Percentiles rank a stretch among this genome's conserved stretches.
Evolutionary conservation across 2,888 invertebrate species (phyloP).

Genomic region (Acronicta alni): DNA sequence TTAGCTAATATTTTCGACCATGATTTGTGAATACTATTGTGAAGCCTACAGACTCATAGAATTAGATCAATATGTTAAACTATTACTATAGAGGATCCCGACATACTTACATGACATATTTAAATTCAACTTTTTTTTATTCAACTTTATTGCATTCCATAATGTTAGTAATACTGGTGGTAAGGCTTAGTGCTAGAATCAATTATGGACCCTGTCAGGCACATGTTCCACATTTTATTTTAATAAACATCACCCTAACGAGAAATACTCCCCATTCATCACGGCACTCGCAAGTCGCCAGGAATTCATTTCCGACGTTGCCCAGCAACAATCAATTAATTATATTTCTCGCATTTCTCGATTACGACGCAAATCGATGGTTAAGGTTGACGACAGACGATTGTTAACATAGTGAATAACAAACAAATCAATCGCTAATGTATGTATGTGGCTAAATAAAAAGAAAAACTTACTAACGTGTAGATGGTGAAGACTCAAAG

Average conservation of each 20-base stretch:
- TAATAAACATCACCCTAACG: slow-evolving; percentile 31
- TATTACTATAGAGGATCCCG: too few species aligned
- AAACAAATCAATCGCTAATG: not conserved
- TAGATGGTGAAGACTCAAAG: not conserved
- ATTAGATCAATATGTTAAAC: too few species aligned
- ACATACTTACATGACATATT: too few species aligned
- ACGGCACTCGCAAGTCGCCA: slow-evolving; percentile 12
- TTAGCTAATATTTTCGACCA: too few species aligned
- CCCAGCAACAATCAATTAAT: slow-evolving; percentile 49
- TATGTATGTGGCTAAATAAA: not conserved
- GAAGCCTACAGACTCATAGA: too few species aligned
- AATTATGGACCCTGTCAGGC: too few species aligned
- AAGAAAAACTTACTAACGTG: slow-evolving; percentile 8
- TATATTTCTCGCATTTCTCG: slow-evolving; percentile 40
- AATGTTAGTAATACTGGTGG: too few species aligned
- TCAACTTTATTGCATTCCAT: too few species aligned
- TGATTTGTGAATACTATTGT: too few species aligned
- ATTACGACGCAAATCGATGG: slow-evolving; percentile 15
- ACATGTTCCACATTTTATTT: slow-evolving; percentile 22
- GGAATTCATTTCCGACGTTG: slow-evolving; percentile 33
- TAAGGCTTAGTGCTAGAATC: too few species aligned
- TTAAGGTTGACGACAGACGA: slow-evolving; percentile 1
- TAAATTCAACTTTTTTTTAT: too few species aligned
- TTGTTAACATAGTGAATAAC: slow-evolving; percentile 6
- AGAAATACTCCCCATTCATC: slow-evolving; percentile 27